Evolutionary conservation across 2,888 invertebrate genomes (phyloP).

Genomic region (Noctuana brunneofusca): DNA sequence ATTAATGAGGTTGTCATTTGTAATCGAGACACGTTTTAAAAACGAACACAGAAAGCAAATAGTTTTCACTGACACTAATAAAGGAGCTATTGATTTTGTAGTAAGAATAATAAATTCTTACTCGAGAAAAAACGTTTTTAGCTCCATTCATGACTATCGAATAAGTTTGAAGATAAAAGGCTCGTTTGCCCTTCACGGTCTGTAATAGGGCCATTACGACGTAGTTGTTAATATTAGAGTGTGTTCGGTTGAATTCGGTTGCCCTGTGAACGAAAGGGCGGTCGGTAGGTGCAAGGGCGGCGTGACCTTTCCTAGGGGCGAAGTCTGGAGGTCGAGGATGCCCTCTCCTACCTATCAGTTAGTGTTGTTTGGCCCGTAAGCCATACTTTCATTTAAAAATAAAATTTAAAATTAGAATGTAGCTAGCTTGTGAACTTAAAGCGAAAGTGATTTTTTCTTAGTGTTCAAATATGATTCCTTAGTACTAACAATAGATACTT

Average conservation of each 20-base stretch:
- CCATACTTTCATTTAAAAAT: background rate
- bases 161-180: background rate
- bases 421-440: too few relatives aligned
- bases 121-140: background rate
- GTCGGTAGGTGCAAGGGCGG: slow-evolving; percentile 72
- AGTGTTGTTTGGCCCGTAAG: background rate
- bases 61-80: slow-evolving; percentile 15
- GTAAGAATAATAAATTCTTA: background rate
- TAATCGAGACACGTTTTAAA: slow-evolving; percentile 38
- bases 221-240: slow-evolving; percentile 26
- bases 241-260: slow-evolving; percentile 28
- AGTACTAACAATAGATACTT: too few relatives aligned
- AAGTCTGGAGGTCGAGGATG: slow-evolving; percentile 78
- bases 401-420: too few relatives aligned
- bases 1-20: slow-evolving; percentile 38
- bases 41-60: slow-evolving; percentile 25
- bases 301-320: slow-evolving; percentile 70
- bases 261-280: slow-evolving; percentile 54
- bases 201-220: slow-evolving; percentile 26
- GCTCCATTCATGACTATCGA: background rate
- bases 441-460: too few relatives aligned
- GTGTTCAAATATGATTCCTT: too few relatives aligned
- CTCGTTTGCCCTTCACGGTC: slow-evolving; percentile 12
- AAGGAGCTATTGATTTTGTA: background rate
- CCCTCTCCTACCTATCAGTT: slow-evolving; percentile 57